Base-by-base conservation (phyloP, 2,888 invertebrate species). In the Lasioglossum zephyrum region DNA sequence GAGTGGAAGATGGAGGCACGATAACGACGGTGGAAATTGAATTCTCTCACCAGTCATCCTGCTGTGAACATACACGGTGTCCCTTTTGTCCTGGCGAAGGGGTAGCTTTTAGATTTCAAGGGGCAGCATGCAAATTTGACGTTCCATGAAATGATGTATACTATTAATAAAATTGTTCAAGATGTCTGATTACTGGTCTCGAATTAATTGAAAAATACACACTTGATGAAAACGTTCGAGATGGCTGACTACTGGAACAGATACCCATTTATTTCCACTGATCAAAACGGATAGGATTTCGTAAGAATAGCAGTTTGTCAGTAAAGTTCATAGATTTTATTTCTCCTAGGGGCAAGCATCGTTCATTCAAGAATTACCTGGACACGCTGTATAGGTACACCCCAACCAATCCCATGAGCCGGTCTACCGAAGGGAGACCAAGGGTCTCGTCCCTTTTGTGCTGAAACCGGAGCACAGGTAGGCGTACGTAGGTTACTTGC, bases 1-100 rank as follows among this genome's bases (percentile, higher is more conserved):
- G 87, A 88, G 89, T 86, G 90, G 92, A 92, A 93, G 93, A 94
- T 94, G 92, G 92, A 91, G 91, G 90, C 88, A 92, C 91, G 93
- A 94, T 94, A 94, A 94, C 92, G 91, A 92, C 91, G 93, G 92
- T 92, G 93, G 93, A 94, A 94, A 94, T 94, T 94, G 94, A 94
- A 94, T 94, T 94, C 94, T 93, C 93, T 92, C 93, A 92, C 92
- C 92, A 93, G 94, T 94, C 93, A 93, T 94, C 92, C 91, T 82
- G 92, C 92, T 90, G 93, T 91, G 85, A 81, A 9, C 26, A 69
- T 69, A 39, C 39, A 69, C 39, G 69, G 36, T 39, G 39, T 41
- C 4, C 69, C 26, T 13, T 63, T 31, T 6, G 26, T 63, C 60
- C 60, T 31, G 60, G 60, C 26, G 26, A 9, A 9, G 16, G 31